Percentiles rank a stretch among this genome's conserved stretches.
phyloP scores from a whole-genome alignment of 1,140 invertebrate species.

The Nasonia vitripennis region DNA sequence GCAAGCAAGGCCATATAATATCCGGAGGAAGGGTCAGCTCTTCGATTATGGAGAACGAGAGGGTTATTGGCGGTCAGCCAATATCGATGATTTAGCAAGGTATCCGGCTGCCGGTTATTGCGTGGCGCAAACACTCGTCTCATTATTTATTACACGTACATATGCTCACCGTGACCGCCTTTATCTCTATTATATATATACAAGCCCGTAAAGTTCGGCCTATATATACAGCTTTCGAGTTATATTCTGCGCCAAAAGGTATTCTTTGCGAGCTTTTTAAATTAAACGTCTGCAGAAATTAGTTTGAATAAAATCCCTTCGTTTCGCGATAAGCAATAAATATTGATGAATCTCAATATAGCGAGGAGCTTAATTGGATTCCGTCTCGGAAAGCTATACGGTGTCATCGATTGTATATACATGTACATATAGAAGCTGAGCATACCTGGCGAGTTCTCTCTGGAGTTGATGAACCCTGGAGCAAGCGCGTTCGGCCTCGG shows the following conservation, averaged over 20 bases:
- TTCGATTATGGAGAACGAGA: constrained; percentile 29
- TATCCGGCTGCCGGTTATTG: constrained; percentile 62
- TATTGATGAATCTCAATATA: too few species aligned
- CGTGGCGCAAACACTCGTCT: constrained; percentile 56
- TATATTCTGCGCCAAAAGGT: too few species aligned
- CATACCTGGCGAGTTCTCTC: constrained; percentile 77
- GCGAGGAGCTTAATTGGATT: too few species aligned
- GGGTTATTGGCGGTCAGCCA: constrained; percentile 62
- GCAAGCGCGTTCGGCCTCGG: constrained; percentile 76
- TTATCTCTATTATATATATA: not conserved
- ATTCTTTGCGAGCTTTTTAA: too few species aligned
- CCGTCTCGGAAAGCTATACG: too few species aligned
- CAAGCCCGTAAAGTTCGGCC: not conserved
- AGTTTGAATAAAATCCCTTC: too few species aligned
- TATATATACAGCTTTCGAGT: too few species aligned
- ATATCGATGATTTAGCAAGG: constrained; percentile 67
- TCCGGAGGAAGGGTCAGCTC: constrained; percentile 33
- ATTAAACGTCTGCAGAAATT: too few species aligned
- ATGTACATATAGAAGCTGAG: not conserved
- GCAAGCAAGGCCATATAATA: constrained; percentile 34
- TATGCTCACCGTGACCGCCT: constrained; percentile 45
- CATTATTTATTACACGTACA: constrained; percentile 61
- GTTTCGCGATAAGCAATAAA: too few species aligned
- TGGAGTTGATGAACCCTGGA: constrained; percentile 77
- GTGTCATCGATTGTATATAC: too few species aligned